These are phyloP conservation scores for Sarcophilus harrisii DNA, from an alignment of 2,797 vertebrate genomes.

Conservation along the genomic window DNA sequence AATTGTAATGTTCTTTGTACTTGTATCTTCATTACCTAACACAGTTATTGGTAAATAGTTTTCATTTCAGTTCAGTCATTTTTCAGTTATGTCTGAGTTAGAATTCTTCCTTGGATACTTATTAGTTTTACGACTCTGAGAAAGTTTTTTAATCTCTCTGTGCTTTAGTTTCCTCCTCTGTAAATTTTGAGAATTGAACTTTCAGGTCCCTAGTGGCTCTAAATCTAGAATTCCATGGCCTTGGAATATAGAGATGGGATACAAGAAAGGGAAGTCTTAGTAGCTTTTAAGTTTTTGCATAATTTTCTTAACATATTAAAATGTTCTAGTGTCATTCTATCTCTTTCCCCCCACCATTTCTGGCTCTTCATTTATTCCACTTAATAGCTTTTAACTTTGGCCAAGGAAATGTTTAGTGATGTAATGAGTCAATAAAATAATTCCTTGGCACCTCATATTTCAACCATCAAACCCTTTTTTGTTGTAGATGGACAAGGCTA, in stretches of 20 bases:
- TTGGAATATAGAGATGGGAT: neutral
- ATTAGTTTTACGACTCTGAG: neutral
- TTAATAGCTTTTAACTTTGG: slow-evolving; percentile 11
- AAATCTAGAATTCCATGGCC: neutral
- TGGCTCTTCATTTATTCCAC: neutral
- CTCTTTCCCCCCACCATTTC: neutral
- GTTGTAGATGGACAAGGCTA: neutral
- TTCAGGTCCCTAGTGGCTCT: neutral
- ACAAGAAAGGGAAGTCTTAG: neutral
- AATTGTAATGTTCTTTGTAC: neutral
- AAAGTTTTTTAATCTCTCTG: neutral
- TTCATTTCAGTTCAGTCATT: neutral
- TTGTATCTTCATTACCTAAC: neutral
- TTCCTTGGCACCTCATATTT: neutral
- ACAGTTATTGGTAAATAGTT: neutral
- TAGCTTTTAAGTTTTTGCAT: neutral
- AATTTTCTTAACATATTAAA: neutral
- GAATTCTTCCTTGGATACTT: neutral
- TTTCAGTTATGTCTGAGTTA: neutral
- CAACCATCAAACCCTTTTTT: neutral
- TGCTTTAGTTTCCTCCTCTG: neutral
- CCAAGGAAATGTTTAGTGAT: neutral
- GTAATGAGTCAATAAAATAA: neutral
- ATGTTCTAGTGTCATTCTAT: neutral
- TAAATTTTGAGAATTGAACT: neutral